These are phyloP conservation scores for Paralvinella palmiformis DNA, from an alignment of 1,140 invertebrate species.

Conservation along the genomic window DNA sequence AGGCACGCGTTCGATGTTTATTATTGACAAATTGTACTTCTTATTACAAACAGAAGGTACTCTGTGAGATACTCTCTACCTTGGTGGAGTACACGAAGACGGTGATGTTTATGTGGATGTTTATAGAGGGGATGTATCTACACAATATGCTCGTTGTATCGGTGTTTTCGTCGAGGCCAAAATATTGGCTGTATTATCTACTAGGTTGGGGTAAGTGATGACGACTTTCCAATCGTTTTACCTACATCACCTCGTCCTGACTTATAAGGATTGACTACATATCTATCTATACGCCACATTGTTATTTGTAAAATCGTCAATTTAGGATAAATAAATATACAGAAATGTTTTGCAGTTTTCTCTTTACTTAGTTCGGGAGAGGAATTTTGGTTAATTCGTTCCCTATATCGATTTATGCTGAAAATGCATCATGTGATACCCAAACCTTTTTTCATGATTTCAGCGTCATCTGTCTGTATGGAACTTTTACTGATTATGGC, in stretches of 20 bases:
- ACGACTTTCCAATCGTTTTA: neutral
- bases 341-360: neutral
- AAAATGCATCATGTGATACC: too few species aligned
- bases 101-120: conserved; percentile 93
- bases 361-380: too few species aligned
- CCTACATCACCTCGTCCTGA: neutral
- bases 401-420: too few species aligned
- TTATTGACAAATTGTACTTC: too few species aligned
- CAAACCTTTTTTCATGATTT: too few species aligned
- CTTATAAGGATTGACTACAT: too few species aligned
- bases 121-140: conserved; percentile 80
- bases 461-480: too few species aligned
- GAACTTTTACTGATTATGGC: too few species aligned
- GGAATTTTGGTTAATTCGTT: too few species aligned
- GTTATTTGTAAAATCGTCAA: too few species aligned
- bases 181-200: conserved; percentile 64
- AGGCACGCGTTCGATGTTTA: too few species aligned
- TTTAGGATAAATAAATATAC: neutral
- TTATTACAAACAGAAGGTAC: conserved; percentile 65
- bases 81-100: conserved; percentile 76
- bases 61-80: conserved; percentile 73
- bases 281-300: too few species aligned
- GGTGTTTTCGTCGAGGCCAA: conserved; percentile 70
- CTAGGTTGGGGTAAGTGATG: conserved; percentile 68
- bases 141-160: conserved; percentile 76